A percentile compares a stretch with the other conserved stretches of the same genome.
These are phyloP conservation scores for Xenopus borealis DNA, from an alignment of 2,113 vertebrate species.

Conservation along the genomic window DNA sequence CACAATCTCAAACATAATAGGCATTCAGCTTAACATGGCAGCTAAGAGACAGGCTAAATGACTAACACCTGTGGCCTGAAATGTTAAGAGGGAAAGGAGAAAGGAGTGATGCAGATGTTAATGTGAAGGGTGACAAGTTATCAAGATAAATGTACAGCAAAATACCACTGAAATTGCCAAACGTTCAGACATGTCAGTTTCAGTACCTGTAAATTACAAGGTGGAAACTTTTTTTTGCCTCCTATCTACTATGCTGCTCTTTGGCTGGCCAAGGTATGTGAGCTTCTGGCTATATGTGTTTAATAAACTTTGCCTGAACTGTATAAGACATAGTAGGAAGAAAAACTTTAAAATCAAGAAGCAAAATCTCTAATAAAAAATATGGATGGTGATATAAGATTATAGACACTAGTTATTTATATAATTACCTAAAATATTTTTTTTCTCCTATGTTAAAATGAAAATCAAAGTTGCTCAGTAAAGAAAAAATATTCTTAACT, in stretches of 20 bases:
- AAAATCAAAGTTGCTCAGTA: too few relatives aligned
- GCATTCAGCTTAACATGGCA: constrained; percentile 1
- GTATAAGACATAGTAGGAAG: not conserved
- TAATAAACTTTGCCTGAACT: not conserved
- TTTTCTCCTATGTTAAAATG: too few relatives aligned
- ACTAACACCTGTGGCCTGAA: constrained; percentile 24
- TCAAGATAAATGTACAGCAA: constrained; percentile 30
- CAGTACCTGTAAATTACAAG: constrained; percentile 34
- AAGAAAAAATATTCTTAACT: too few relatives aligned
- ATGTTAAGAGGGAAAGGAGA: constrained; percentile 14
- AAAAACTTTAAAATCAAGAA: too few relatives aligned
- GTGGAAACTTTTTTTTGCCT: not conserved
- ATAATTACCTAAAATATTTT: too few relatives aligned
- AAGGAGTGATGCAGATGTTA: constrained; percentile 7
- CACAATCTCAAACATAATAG: constrained; percentile 27
- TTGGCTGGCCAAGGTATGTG: constrained; percentile 17
- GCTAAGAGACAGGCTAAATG: constrained; percentile 6
- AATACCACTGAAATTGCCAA: constrained; percentile 27
- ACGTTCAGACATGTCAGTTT: constrained; percentile 39
- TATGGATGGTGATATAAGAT: too few relatives aligned
- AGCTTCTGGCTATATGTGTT: not conserved
- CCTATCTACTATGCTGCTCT: constrained; percentile 20
- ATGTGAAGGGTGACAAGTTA: constrained; percentile 30
- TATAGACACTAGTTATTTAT: too few relatives aligned
- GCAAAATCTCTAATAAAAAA: too few relatives aligned